Base-by-base conservation (phyloP, 2,888 invertebrate species). In the Perithous albicinctus region DNA sequence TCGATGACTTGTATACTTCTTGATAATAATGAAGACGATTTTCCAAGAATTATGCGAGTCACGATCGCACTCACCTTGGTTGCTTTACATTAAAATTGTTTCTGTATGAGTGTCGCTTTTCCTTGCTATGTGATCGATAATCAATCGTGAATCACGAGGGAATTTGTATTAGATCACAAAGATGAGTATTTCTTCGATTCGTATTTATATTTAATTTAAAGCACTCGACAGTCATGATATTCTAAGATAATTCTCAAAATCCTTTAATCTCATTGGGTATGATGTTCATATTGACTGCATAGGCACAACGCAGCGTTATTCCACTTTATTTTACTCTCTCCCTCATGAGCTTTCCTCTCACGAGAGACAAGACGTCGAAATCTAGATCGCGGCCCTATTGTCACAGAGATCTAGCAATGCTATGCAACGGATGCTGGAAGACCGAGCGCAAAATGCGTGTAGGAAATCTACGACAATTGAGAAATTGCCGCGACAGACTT, bases 381-480 rank as follows among this genome's bases (percentile, higher is more conserved):
- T 81, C 78, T 78, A 81, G 78, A 74, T 81, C 81, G 78, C 81
- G 69, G 64, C 56, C 67, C 69, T 81, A 69, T 81, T 81, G 67
- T 54, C 46, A n/a, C n/a, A 7, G 15, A 20, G 35, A 10, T 46
- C 35, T 18, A 7, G 0, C 38, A 29, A 12, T 5, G 23, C 51
- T 43, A 26, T 32, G 46, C 20, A 51, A 66, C 35, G 59, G 59
- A 59, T 59, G n/a, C n/a, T n/a, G 59, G 29, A 59, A 32, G 59
- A 59, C 32, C 59, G 59, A 32, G 69, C 56, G n/a, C 35, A 69
- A 69, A 69, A 23, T 56, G 67, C 72, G 67, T 80, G 70, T 86
- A 84, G 87, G 88, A 89, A 88, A 88, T 87, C 85, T 82, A 83
- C 85, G 82, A 86, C 86, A 87, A 89, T 89, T 86, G 87, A 86